Conservation (phyloP, 30 jellyfish, hydroid and myxozoan genomes). For the Mastigias papua region DNA sequence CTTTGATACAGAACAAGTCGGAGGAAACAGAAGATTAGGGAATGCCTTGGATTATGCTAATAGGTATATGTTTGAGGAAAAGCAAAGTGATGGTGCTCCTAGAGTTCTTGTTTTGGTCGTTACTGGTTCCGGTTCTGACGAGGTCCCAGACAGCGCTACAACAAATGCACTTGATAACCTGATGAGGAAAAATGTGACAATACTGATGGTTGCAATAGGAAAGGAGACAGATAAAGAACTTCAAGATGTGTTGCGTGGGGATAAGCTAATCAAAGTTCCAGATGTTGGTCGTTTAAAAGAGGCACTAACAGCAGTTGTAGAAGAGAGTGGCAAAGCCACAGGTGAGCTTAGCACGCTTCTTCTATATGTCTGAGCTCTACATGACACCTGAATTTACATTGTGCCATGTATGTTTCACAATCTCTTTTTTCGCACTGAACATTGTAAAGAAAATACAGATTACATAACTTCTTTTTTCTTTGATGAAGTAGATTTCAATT, state of each 20-base stretch:
- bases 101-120: not conserved
- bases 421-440: too few species aligned
- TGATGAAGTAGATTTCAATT: too few species aligned
- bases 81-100: not conserved
- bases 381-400: too few species aligned
- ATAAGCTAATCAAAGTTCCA: not conserved
- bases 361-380: not conserved
- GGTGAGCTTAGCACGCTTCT: not conserved
- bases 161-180: not conserved
- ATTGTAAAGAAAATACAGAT: too few species aligned
- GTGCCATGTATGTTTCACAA: too few species aligned
- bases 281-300: not conserved
- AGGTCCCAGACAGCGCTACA: not conserved
- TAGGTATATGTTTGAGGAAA: not conserved
- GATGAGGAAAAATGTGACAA: slow-evolving; percentile 5
- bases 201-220: slow-evolving; percentile 10
- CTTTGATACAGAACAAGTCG: not conserved
- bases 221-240: slow-evolving; percentile 5
- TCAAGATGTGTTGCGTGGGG: not conserved
- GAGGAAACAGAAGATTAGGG: not conserved
- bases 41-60: slow-evolving; percentile 7
- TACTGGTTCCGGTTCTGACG: not conserved
- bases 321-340: slow-evolving; percentile 2
- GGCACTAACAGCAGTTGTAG: slow-evolving; percentile 24
- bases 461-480: too few species aligned